Conservation (phyloP, 1,140 invertebrate genomes). For the Solen grandis region DNA sequence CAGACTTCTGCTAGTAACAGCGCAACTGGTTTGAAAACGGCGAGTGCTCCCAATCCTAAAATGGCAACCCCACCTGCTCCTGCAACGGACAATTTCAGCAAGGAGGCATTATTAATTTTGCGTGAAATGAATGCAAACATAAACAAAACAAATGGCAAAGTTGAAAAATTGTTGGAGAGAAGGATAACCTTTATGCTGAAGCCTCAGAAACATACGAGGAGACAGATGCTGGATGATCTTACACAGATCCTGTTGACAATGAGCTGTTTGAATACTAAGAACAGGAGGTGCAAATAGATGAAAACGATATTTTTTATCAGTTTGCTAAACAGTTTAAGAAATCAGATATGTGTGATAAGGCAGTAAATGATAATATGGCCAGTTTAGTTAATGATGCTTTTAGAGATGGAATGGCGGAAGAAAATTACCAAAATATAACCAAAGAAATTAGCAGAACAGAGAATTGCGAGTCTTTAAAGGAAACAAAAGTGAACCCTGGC, state of each 20-base stretch:
- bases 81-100: conserved; percentile 5
- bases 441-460: no score
- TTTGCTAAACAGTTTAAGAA: background rate
- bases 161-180: conserved; percentile 6
- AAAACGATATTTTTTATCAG: background rate
- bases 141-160: conserved; percentile 9
- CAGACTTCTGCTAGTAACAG: no score
- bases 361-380: background rate
- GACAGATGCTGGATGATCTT: no score
- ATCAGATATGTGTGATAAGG: background rate
- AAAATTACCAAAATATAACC: background rate
- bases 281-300: background rate
- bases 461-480: background rate
- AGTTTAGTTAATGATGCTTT: conserved; percentile 18
- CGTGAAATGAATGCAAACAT: conserved; percentile 22
- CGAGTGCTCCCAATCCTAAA: no score
- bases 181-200: background rate
- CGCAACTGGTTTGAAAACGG: no score
- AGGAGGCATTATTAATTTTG: conserved; percentile 11
- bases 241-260: no score
- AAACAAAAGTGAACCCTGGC: conserved; percentile 13
- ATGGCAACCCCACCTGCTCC: no score
- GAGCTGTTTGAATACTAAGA: no score
- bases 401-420: conserved; percentile 9
- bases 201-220: no score